phyloP scores from a whole-genome alignment of 2,797 vertebrate genomes.

The Pristis pectinata region DNA sequence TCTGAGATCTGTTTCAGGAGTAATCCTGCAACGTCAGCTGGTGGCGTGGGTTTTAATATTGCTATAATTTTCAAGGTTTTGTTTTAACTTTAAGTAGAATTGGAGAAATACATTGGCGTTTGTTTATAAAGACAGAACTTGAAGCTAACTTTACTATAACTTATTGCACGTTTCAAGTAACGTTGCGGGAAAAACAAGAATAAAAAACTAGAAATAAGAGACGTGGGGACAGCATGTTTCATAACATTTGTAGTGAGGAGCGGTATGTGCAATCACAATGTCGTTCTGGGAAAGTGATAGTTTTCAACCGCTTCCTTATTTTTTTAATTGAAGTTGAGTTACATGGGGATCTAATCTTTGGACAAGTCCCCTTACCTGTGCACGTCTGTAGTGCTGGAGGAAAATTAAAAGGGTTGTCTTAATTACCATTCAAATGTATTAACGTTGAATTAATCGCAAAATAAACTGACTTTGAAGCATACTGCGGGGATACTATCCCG shows the following conservation, averaged over 20 bases:
- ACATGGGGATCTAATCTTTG: background rate
- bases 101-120: background rate
- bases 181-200: background rate
- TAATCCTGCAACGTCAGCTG: background rate
- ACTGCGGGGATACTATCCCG: no score
- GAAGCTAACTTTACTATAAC: background rate
- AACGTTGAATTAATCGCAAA: background rate
- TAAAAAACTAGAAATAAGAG: background rate
- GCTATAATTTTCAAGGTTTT: background rate
- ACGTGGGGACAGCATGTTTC: background rate
- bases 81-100: background rate
- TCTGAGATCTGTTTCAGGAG: background rate
- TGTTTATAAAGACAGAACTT: background rate
- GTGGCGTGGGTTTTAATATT: background rate
- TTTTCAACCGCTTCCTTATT: background rate
- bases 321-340: background rate
- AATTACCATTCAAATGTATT: background rate
- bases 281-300: background rate
- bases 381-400: background rate
- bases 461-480: background rate
- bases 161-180: background rate
- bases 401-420: background rate
- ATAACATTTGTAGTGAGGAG: background rate
- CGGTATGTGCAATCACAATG: background rate
- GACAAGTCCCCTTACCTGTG: background rate